Base-by-base conservation (phyloP, 2,888 invertebrate genomes). In the Quadriops clusia region DNA sequence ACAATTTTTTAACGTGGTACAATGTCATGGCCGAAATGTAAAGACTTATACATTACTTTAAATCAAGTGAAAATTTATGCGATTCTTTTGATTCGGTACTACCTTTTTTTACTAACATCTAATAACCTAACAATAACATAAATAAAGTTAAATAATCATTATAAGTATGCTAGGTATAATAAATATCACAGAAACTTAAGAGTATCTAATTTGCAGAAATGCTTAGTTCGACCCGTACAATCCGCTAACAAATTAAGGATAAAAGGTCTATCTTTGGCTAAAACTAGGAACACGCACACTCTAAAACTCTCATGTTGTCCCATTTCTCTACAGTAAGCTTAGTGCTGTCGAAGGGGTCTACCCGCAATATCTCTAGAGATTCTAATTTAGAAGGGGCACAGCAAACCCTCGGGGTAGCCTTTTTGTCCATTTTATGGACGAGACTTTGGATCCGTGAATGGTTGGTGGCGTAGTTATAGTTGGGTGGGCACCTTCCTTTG, bases 401-500 rank as follows among this genome's bases (percentile, higher is more conserved):
- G 47, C 79, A 80, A 1, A 75, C 74, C 30, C 72, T 66, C 2
- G 72, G 72, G 34, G 50, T 43, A 18, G 36, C 30, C 23, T 36
- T 38, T 26, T 42, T 42, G 16, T 42, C 40, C 49, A 72, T 67
- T 45, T 72, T 70, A 66, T 74, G 73, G 40, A 80, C 67, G 5
- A 77, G 56, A 42, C 74, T 73, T 54, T 79, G 79, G 28, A 80
- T 60, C 11, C 77, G 58, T 1, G 80, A 78, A 53, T 80, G 79
- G 45, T 77, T 75, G 39, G 74, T 73, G 2, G 77, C 78, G 7
- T 74, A 73, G 51, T 77, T 76, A 49, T 71, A 77, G 4, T 73
- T 64, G 1, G 71, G 69, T 1, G 77, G 77, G 48, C 79, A 79
- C 25, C 72, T 64, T 3, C 79, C 80, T 37, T 70, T 71, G 51